phyloP scores from a whole-genome alignment of 1,140 invertebrate genomes.

The Aphaenogaster floridana region DNA sequence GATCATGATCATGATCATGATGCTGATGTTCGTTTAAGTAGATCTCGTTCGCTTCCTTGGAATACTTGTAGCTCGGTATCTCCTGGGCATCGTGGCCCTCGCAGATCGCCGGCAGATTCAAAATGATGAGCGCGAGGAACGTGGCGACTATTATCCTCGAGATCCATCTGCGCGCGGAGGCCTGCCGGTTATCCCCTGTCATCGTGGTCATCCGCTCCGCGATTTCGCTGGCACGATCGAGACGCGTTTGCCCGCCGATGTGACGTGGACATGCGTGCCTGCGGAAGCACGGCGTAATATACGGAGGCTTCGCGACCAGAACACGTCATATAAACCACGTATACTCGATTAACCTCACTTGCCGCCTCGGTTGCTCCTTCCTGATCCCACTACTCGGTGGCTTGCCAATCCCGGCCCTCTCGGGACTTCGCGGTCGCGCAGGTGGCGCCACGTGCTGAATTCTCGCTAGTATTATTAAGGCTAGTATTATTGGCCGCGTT shows the following conservation, averaged over 20 bases:
- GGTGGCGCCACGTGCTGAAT: too few relatives aligned
- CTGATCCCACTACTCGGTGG: neutral
- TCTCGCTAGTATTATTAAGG: too few relatives aligned
- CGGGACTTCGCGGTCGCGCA: too few relatives aligned
- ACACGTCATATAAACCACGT: slow-evolving; percentile 16
- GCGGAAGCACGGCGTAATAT: neutral
- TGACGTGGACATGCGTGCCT: slow-evolving; percentile 56
- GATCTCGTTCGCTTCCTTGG: slow-evolving; percentile 90
- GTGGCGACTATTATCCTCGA: slow-evolving; percentile 32
- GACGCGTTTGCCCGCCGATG: neutral
- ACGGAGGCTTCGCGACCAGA: neutral
- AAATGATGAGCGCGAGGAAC: slow-evolving; percentile 82
- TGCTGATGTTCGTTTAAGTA: slow-evolving; percentile 80
- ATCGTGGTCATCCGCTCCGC: neutral
- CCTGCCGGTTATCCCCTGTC: slow-evolving; percentile 25
- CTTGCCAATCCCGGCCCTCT: too few relatives aligned
- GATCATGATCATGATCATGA: slow-evolving; percentile 70
- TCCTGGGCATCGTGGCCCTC: slow-evolving; percentile 85
- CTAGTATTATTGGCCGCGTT: too few relatives aligned
- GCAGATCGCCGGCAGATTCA: slow-evolving; percentile 84
- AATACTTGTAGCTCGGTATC: slow-evolving; percentile 92
- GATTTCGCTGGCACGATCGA: slow-evolving; percentile 1
- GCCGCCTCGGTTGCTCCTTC: neutral
- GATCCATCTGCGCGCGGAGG: slow-evolving; percentile 56
- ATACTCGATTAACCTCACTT: neutral